phyloP scores from a whole-genome alignment of 1,140 invertebrate genomes.

The Drosophila pachea region DNA sequence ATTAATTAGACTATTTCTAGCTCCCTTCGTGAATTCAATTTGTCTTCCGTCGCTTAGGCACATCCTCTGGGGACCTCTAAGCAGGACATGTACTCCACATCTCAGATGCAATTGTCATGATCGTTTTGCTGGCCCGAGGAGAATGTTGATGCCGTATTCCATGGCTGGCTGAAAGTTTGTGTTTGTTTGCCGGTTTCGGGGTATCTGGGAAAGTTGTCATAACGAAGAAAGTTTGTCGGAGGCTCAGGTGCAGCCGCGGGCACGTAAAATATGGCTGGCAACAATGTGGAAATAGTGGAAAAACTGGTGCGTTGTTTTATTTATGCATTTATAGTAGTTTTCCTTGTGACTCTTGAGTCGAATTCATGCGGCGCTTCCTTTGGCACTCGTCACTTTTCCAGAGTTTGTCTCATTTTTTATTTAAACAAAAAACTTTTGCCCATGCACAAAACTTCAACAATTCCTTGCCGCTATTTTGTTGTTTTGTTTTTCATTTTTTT shows the following conservation, averaged over 20 bases:
- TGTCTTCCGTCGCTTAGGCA: no score
- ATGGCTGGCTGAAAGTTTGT: slow-evolving; percentile 26
- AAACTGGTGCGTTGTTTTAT: slow-evolving; percentile 59
- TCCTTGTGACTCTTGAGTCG: slow-evolving; percentile 46
- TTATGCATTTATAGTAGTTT: slow-evolving; percentile 46
- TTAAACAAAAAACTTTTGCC: slow-evolving; percentile 50
- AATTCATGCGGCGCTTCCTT: slow-evolving; percentile 40
- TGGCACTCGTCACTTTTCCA: slow-evolving; percentile 56
- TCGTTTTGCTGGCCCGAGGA: not conserved
- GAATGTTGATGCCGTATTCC: not conserved
- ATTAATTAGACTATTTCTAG: no score
- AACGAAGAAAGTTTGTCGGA: slow-evolving; percentile 52
- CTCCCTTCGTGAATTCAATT: not conserved
- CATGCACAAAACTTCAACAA: slow-evolving; percentile 38
- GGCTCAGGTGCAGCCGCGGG: slow-evolving; percentile 48
- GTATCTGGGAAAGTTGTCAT: slow-evolving; percentile 50
- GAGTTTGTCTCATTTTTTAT: slow-evolving; percentile 65
- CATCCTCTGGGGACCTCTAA: not conserved
- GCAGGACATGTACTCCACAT: not conserved
- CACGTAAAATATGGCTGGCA: slow-evolving; percentile 61
- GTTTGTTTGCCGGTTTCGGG: slow-evolving; percentile 27
- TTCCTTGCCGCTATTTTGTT: not conserved
- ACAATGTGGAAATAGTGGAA: slow-evolving; percentile 62
- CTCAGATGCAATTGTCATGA: not conserved
- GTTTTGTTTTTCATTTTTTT: slow-evolving; percentile 1